Conservation (phyloP, 2,888 invertebrate genomes). For the Leptopilina syphax region DNA sequence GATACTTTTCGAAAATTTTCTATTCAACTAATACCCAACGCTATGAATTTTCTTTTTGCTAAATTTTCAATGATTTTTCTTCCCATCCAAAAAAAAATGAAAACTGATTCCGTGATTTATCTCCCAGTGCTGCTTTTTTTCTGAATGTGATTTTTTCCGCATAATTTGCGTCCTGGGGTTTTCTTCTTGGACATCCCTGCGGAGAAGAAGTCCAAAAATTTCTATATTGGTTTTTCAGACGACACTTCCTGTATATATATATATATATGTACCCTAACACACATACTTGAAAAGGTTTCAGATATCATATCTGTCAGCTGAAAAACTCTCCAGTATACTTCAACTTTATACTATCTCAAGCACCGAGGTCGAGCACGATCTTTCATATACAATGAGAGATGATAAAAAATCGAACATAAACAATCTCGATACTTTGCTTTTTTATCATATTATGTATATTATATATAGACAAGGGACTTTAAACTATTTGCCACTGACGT, state of each 20-base stretch:
- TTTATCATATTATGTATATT: too few species aligned
- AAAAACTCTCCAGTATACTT: slow-evolving; percentile 29
- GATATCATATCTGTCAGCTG: slow-evolving; percentile 45
- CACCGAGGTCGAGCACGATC: slow-evolving; percentile 29
- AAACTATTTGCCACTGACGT: too few species aligned
- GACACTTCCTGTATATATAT: slow-evolving; percentile 42
- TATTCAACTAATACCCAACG: too few species aligned
- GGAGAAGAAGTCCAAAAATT: slow-evolving; percentile 34
- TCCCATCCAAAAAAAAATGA: too few species aligned
- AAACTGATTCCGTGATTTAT: too few species aligned
- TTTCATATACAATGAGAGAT: slow-evolving; percentile 15
- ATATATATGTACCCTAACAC: slow-evolving; percentile 9
- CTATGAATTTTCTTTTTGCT: too few species aligned
- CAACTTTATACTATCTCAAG: slow-evolving; percentile 7
- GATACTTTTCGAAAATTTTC: too few species aligned
- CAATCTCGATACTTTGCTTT: neutral
- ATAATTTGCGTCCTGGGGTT: slow-evolving; percentile 48
- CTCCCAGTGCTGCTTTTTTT: neutral
- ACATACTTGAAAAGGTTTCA: slow-evolving; percentile 48
- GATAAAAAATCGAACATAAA: slow-evolving; percentile 19
- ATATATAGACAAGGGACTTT: too few species aligned
- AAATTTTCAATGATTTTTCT: too few species aligned
- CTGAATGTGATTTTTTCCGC: slow-evolving; percentile 44
- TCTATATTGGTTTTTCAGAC: slow-evolving; percentile 46
- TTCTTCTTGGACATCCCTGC: slow-evolving; percentile 43